Evolutionary conservation across 2,113 vertebrate species (phyloP).

Genomic region (Nettapus auritus): DNA sequence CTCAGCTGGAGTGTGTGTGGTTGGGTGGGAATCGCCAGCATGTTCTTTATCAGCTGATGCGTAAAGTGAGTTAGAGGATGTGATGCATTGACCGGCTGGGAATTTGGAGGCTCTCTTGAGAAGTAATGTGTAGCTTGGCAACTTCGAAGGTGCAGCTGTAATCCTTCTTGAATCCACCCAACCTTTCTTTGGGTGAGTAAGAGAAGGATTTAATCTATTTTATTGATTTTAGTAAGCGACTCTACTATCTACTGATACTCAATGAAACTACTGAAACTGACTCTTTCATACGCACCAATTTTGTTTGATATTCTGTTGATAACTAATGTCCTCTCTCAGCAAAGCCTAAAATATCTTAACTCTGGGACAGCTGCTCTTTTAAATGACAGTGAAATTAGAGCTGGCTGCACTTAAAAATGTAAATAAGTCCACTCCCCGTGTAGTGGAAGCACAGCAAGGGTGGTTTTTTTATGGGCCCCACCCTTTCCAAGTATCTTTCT

Average conservation of each 20-base stretch:
- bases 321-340: neutral
- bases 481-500: neutral
- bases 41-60: neutral
- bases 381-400: neutral
- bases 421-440: neutral
- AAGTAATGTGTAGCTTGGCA: neutral
- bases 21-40: neutral
- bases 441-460: neutral
- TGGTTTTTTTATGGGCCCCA: neutral
- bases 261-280: neutral
- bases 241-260: neutral
- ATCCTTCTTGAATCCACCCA: neutral
- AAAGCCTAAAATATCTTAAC: neutral
- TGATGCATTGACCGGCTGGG: neutral
- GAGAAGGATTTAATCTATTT: neutral
- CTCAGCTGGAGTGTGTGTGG: no score
- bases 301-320: neutral
- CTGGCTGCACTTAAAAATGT: neutral
- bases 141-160: neutral
- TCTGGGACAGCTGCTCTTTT: neutral
- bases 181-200: neutral
- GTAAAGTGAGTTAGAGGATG: neutral
- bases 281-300: neutral
- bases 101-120: neutral
- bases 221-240: neutral